phyloP scores from a whole-genome alignment of 2,888 invertebrate species.

The Eucriotettix oculatus region DNA sequence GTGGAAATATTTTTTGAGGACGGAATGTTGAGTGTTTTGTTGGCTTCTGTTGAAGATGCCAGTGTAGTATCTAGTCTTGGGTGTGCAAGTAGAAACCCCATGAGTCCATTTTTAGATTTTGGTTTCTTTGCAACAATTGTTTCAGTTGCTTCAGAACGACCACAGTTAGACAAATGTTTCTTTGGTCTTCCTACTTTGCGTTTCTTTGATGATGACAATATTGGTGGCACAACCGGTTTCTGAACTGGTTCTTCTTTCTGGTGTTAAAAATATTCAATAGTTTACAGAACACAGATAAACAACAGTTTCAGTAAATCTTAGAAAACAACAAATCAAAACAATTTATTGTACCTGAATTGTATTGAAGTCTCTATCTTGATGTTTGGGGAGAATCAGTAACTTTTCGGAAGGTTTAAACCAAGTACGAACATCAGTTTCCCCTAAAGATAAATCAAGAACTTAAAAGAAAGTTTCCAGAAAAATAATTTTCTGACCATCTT shows the following conservation, averaged over 20 bases:
- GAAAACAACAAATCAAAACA: too few relatives aligned
- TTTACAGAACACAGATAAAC: too few relatives aligned
- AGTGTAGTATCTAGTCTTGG: neutral
- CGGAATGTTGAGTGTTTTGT: neutral
- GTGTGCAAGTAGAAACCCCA: slow-evolving; percentile 37
- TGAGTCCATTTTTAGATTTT: slow-evolving; percentile 46
- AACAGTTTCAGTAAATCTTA: too few relatives aligned
- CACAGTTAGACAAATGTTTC: slow-evolving; percentile 41
- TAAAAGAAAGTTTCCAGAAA: too few relatives aligned
- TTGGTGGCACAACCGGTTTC: neutral
- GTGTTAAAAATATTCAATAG: too few relatives aligned
- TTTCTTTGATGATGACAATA: slow-evolving; percentile 34
- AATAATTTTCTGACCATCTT: too few relatives aligned
- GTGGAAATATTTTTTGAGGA: neutral
- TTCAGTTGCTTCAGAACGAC: slow-evolving; percentile 46
- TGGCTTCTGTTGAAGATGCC: neutral
- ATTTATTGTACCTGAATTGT: too few relatives aligned
- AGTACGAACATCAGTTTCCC: neutral
- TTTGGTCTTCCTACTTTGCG: slow-evolving; percentile 69
- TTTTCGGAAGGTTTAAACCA: neutral
- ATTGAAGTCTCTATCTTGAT: neutral
- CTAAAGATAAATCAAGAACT: neutral
- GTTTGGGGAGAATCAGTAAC: neutral
- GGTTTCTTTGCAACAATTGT: slow-evolving; percentile 56
- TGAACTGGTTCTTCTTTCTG: neutral